Evolutionary conservation across 2,888 invertebrate species (phyloP).

Genomic region (Mesorhabditis spiculigera): DNA sequence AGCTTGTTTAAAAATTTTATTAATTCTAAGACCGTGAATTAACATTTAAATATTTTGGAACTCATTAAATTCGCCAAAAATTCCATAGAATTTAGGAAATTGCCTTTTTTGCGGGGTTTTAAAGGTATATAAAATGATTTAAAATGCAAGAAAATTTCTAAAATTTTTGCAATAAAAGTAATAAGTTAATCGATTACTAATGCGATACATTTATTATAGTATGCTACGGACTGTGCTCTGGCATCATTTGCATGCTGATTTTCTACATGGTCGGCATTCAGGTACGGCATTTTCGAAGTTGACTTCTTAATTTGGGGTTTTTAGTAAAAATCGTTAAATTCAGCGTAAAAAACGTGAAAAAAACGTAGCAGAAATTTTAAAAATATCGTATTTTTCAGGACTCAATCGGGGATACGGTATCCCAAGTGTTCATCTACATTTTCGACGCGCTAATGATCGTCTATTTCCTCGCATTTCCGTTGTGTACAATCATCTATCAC

Average conservation of each 20-base stretch:
- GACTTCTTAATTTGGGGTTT: background rate
- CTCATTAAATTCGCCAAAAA: no score
- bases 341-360: background rate
- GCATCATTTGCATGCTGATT: conserved; percentile 42
- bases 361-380: no score
- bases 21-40: no score
- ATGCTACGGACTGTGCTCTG: conserved; percentile 37
- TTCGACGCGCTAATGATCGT: conserved; percentile 47
- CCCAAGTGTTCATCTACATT: conserved; percentile 41
- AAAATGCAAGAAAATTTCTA: no score
- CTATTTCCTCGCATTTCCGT: conserved; percentile 49
- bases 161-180: no score
- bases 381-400: conserved; percentile 18
- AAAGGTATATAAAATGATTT: no score
- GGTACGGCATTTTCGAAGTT: conserved; percentile 7
- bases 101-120: no score
- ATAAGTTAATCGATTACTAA: no score
- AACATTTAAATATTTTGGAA: no score
- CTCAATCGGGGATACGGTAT: conserved; percentile 39
- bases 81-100: no score
- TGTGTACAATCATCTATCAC: conserved; percentile 50
- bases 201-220: conserved; percentile 17
- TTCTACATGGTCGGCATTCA: conserved; percentile 54
- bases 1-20: no score
- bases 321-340: background rate